Base-by-base conservation (phyloP, 2,888 invertebrate genomes). In the Eilema sororculum region DNA sequence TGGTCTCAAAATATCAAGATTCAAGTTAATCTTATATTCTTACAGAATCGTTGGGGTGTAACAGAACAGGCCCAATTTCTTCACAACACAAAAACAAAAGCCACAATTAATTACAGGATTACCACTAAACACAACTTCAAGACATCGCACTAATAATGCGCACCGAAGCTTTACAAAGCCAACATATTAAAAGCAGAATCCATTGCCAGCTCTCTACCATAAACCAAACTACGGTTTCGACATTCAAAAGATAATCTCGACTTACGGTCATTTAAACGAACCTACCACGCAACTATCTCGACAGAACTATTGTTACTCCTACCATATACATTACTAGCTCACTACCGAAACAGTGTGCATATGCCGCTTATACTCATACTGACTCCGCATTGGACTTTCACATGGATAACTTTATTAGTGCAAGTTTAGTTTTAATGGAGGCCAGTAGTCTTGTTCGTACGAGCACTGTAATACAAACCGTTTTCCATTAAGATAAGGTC, bases 341-440 rank as follows among this genome's bases (percentile, higher is more conserved):
- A 76, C 73, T 77, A 79, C 74, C 70, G 66, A 71, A 69, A 64
- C 72, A 59, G 41, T 71, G 76, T 81, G 82, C 77, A 85, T 82
- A 82, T 79, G 77, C 82, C 84, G 6, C 30, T 58, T 66, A 63
- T 62, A 66, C 62, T 70, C 33, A 83, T 85, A 84, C 84, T 83
- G 77, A 80, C 84, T 76, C 84, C 79, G 87, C 83, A 88, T 88
- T 89, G 89, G 85, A 89, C 85, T 87, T 86, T 85, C 86, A 78
- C 86, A 78, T 69, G 67, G 56, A 83, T 81, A 86, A 87, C 85
- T 90, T 89, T 87, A 87, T 86, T 87, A 87, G 84, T 81, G 74
- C 68, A 82, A 84, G 87, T 87, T 81, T 84, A 88, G 88, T 87
- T 89, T 88, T 89, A 88, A 90, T 88, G 87, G 83, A 80, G 82